phyloP scores from a whole-genome alignment of 2,888 invertebrate genomes.

The Acronicta alni region DNA sequence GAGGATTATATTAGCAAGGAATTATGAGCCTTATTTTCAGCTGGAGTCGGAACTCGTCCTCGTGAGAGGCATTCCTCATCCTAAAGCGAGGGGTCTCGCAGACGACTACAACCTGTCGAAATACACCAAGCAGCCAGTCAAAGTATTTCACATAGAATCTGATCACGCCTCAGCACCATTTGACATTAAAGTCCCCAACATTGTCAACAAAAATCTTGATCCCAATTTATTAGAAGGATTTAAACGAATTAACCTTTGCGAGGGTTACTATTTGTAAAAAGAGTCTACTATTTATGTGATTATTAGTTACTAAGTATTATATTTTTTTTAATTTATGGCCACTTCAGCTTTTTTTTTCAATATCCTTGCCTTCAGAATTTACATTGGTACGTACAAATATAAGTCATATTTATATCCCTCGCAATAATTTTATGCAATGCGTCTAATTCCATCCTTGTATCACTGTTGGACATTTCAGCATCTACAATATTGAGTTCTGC shows the following conservation, averaged over 20 bases:
- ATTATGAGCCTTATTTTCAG: conserved; percentile 61
- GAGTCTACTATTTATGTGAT: too few relatives aligned
- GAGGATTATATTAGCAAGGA: conserved; percentile 58
- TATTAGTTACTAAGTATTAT: too few relatives aligned
- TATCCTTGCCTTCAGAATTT: too few relatives aligned
- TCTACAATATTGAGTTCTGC: too few relatives aligned
- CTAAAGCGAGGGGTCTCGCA: conserved; percentile 33
- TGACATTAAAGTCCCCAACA: conserved; percentile 64
- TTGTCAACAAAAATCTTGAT: conserved; percentile 63
- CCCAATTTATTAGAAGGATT: conserved; percentile 56
- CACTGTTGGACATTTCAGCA: too few relatives aligned
- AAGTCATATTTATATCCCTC: too few relatives aligned
- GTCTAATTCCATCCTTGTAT: too few relatives aligned
- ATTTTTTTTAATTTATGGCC: too few relatives aligned
- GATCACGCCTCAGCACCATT: conserved; percentile 60
- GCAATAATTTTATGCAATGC: too few relatives aligned
- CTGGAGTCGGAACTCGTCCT: conserved; percentile 66
- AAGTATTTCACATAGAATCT: conserved; percentile 57
- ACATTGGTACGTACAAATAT: too few relatives aligned
- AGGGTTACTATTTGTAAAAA: too few relatives aligned
- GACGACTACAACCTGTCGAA: conserved; percentile 69
- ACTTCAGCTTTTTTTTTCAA: too few relatives aligned
- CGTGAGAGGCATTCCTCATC: conserved; percentile 49
- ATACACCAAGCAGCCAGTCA: conserved; percentile 62
- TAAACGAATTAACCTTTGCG: conserved; percentile 58